These are phyloP conservation scores for Eumacrocentrus americanus DNA, from an alignment of 2,888 invertebrate species.

Conservation along the genomic window DNA sequence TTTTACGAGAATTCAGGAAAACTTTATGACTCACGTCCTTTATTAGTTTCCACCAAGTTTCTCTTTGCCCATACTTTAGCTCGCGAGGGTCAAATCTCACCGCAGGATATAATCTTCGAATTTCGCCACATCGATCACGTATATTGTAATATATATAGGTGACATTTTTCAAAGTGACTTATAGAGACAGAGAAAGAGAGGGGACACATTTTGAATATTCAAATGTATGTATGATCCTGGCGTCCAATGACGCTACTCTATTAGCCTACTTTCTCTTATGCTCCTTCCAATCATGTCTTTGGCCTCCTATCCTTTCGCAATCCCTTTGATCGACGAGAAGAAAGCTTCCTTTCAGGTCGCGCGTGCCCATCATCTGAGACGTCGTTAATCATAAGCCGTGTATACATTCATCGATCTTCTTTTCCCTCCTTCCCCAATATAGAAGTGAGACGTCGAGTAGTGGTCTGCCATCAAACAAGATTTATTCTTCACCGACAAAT, in stretches of 20 bases:
- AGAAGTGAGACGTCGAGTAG: not conserved
- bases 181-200: no score
- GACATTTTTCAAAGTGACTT: no score
- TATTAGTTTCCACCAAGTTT: constrained; percentile 25
- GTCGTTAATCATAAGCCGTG: constrained; percentile 16
- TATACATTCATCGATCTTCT: not conserved
- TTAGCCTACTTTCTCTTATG: constrained; percentile 6
- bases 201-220: no score
- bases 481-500: not conserved
- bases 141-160: not conserved
- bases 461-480: not conserved
- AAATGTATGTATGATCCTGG: no score
- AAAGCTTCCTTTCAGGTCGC: not conserved
- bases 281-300: not conserved
- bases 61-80: not conserved
- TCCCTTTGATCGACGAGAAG: constrained; percentile 7
- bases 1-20: constrained; percentile 3
- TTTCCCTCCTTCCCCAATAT: not conserved
- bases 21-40: constrained; percentile 23
- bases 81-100: not conserved
- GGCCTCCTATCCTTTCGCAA: not conserved
- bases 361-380: not conserved
- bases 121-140: not conserved
- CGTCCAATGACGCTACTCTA: not conserved
- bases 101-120: not conserved